phyloP scores from a whole-genome alignment of 2,888 invertebrate species.

The Sphaerophoria rueppellii region DNA sequence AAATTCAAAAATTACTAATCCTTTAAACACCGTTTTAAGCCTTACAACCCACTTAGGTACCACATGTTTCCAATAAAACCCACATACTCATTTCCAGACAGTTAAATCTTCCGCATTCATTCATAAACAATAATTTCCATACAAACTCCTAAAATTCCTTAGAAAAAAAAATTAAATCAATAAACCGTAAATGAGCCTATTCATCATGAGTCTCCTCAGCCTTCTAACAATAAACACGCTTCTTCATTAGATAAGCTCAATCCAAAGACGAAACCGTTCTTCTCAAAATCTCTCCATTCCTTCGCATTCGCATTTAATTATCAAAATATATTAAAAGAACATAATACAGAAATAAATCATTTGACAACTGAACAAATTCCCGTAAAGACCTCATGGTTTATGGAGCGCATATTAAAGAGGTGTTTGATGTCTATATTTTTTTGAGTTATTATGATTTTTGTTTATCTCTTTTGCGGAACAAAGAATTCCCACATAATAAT shows the following conservation, averaged over 20 bases:
- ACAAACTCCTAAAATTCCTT: background rate
- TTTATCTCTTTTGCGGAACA: background rate
- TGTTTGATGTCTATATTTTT: conserved; percentile 24
- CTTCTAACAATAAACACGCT: conserved; percentile 15
- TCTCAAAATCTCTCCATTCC: background rate
- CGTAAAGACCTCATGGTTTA: background rate
- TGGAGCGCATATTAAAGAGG: conserved; percentile 10
- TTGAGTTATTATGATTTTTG: background rate
- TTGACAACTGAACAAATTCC: conserved; percentile 12
- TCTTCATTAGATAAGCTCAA: background rate
- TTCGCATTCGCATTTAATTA: too few species aligned
- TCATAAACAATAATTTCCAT: too few species aligned
- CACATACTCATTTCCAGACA: too few species aligned
- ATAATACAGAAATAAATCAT: background rate
- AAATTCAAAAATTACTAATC: too few species aligned
- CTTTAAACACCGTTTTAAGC: too few species aligned
- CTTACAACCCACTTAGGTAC: too few species aligned
- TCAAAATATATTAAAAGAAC: background rate
- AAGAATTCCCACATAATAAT: conserved; percentile 2
- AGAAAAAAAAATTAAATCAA: background rate
- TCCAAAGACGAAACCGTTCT: background rate
- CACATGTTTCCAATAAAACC: too few species aligned
- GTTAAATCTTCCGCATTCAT: too few species aligned
- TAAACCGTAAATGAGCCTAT: conserved; percentile 13
- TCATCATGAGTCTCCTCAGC: background rate